Evolutionary conservation across 2,888 invertebrate species (phyloP), one percentile per base, ranked within the genome.

Genomic region (Andrena haemorrhoa): DNA sequence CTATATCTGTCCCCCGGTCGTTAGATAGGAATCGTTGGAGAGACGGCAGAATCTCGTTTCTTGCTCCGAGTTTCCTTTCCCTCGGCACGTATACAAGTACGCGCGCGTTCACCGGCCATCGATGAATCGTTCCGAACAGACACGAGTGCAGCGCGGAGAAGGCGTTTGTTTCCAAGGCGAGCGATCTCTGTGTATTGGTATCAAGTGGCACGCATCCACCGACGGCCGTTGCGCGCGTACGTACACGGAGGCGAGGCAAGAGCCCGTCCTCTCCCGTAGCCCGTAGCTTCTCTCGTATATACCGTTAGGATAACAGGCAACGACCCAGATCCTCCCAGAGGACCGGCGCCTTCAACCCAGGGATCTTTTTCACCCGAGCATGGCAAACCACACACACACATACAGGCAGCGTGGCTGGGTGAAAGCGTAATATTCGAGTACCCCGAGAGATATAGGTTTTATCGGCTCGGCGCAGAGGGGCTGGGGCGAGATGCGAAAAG

Each of bases 241-340:
- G 20, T 53, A 12, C 51, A 63, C 63, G 23, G 47, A 10, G 16
- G 35, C 60, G 4, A 49, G 29, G 51, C 60, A 29, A 41, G 20
- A 8, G 16, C 29, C 16, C 74, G 33, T 58, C 56, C 49, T 61
- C 75, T 51, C 60, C n/a, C 65, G 65, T 29, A 51, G 65, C 60
- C n/a, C 65, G 65, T 29, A 51, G 65, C 84, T 71, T 81, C 71
- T 72, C 49, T 51, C 69, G 69, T 75, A 31, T 83, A 76, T 87
- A 87, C 87, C 87, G 87, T 87, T 87, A 87, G 87, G 79, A 82
- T 85, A 82, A 80, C 82, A 84, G 75, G 78, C 83, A 69, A 75
- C 84, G 87, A 87, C 87, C 87, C 78, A 85, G 87, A 87, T 87
- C 78, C 74, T 79, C 41, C 74, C 83, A 41, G 80, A 78, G 83